These are phyloP conservation scores for Bemisia tabaci DNA, from an alignment of 1,140 invertebrate species.

Conservation along the genomic window DNA sequence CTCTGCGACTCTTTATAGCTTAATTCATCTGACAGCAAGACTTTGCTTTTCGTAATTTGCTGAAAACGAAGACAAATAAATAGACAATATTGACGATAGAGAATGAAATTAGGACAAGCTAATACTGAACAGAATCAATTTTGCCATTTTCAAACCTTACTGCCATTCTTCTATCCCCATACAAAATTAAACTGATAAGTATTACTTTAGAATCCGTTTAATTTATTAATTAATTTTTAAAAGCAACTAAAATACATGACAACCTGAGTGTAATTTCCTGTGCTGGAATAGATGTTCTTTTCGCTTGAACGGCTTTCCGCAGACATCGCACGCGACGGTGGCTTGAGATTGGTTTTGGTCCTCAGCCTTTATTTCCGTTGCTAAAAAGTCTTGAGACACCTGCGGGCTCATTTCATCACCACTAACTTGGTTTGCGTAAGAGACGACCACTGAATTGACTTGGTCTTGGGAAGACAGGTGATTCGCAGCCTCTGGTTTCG, in stretches of 20 bases:
- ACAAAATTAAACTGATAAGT: too few relatives aligned
- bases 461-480: not conserved
- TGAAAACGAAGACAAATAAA: too few relatives aligned
- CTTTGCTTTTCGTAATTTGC: too few relatives aligned
- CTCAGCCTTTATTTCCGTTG: not conserved
- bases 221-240: not conserved
- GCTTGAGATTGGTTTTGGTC: not conserved
- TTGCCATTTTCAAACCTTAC: too few relatives aligned
- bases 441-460: not conserved
- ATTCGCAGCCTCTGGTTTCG: not conserved
- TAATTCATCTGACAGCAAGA: too few relatives aligned
- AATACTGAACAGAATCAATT: too few relatives aligned
- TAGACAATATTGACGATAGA: too few relatives aligned
- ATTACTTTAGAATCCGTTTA: not conserved
- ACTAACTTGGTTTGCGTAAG: not conserved
- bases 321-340: constrained; percentile 35
- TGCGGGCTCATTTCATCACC: not conserved
- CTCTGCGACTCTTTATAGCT: too few relatives aligned
- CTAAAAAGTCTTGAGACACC: not conserved
- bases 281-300: constrained; percentile 48
- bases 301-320: constrained; percentile 41
- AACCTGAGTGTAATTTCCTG: constrained; percentile 48
- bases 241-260: not conserved
- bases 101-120: too few relatives aligned
- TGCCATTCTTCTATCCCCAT: too few relatives aligned